These are phyloP conservation scores for Belonocnema kinseyi DNA, from an alignment of 1,140 invertebrate species.

Conservation along the genomic window DNA sequence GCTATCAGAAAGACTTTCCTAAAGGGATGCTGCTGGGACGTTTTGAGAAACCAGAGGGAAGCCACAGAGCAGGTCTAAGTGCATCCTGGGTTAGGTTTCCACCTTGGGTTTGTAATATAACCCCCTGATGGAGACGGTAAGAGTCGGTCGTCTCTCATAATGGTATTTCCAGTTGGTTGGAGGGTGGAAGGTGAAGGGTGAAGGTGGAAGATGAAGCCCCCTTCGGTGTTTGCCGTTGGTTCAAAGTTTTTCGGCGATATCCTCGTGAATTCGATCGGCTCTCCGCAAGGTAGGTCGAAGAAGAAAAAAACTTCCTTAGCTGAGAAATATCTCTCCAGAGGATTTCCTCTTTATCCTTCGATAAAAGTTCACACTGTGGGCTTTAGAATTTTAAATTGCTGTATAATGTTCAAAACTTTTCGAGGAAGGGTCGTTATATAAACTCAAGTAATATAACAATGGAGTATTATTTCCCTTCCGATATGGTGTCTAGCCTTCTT, in stretches of 20 bases:
- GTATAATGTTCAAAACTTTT: constrained; percentile 5
- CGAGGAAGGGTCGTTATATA: too few relatives aligned
- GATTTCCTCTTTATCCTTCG: constrained; percentile 8
- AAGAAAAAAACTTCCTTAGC: background rate
- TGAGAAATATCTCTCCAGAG: constrained; percentile 20
- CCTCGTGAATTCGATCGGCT: constrained; percentile 36
- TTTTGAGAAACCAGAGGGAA: constrained; percentile 35
- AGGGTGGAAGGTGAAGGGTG: constrained; percentile 1
- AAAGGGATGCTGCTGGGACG: constrained; percentile 31
- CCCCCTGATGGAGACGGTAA: constrained; percentile 23
- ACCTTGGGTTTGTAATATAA: constrained; percentile 51
- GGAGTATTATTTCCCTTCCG: too few relatives aligned
- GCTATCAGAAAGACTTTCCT: constrained; percentile 47
- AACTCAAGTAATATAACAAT: too few relatives aligned
- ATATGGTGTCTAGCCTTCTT: too few relatives aligned
- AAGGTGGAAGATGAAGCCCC: constrained; percentile 6
- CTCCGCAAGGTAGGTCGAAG: constrained; percentile 13
- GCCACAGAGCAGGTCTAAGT: constrained; percentile 42
- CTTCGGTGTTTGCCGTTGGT: constrained; percentile 18
- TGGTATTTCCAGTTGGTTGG: constrained; percentile 35
- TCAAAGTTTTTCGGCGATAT: constrained; percentile 36
- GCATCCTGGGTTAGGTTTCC: constrained; percentile 50
- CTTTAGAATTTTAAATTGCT: constrained; percentile 30
- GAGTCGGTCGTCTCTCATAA: constrained; percentile 35
- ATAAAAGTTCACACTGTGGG: constrained; percentile 20